Percentiles rank a stretch among this genome's conserved stretches.
Evolutionary conservation across 2,113 vertebrate species (phyloP).

Genomic region (Eolophus roseicapilla): DNA sequence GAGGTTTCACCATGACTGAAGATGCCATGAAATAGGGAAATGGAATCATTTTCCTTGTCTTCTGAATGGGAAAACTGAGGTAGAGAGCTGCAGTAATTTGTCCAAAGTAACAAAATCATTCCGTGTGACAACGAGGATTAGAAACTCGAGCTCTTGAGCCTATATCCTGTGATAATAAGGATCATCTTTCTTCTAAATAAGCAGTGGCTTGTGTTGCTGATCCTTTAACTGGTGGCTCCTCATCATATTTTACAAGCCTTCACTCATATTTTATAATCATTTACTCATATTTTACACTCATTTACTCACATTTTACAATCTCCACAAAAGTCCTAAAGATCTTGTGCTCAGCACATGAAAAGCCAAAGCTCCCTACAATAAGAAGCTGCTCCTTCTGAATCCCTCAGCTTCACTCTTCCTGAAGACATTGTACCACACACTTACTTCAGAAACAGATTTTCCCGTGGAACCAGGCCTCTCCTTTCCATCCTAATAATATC

Average conservation of each 20-base stretch:
- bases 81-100: neutral
- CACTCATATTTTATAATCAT: neutral
- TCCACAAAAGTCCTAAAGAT: neutral
- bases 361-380: neutral
- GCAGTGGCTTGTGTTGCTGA: neutral
- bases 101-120: neutral
- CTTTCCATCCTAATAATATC: neutral
- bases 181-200: conserved; percentile 16
- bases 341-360: neutral
- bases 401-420: neutral
- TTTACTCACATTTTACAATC: neutral
- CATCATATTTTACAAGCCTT: conserved; percentile 22
- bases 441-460: neutral
- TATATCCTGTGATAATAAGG: neutral
- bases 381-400: neutral
- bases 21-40: neutral
- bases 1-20: neutral
- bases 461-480: neutral
- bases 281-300: neutral
- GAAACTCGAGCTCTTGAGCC: neutral
- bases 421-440: neutral
- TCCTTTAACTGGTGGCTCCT: neutral
- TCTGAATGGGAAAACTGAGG: neutral
- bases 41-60: neutral
- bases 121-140: neutral